A percentile compares a stretch with the other conserved stretches of the same genome.
phyloP scores from a whole-genome alignment of 2,888 invertebrate species.

The Teleogryllus oceanicus region DNA sequence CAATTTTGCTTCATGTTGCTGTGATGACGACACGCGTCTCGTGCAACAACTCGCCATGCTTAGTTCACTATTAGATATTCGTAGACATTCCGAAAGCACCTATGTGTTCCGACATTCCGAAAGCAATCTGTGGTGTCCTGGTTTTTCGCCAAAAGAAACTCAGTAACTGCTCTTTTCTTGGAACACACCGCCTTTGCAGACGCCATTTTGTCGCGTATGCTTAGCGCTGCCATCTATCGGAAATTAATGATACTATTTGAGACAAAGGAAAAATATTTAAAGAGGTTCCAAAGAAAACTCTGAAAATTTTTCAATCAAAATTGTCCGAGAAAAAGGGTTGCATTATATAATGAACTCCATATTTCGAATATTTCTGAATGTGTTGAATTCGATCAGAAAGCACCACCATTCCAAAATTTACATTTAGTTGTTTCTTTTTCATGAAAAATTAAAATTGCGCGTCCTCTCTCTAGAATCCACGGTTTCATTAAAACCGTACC shows the following conservation, averaged over 20 bases:
- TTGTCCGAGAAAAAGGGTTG: background rate
- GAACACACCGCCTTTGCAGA: conserved; percentile 19
- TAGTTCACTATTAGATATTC: background rate
- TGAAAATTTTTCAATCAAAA: background rate
- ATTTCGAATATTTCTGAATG: no score
- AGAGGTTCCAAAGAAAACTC: background rate
- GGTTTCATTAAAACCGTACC: no score
- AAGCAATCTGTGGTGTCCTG: background rate
- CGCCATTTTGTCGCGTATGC: background rate
- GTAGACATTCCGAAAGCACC: background rate
- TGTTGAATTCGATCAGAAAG: no score
- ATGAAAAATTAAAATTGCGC: no score
- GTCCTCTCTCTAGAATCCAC: no score
- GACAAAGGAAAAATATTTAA: background rate
- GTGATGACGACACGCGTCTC: background rate
- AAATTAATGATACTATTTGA: background rate
- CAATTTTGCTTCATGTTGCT: background rate
- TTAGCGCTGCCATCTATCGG: background rate
- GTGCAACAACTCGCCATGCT: conserved; percentile 7
- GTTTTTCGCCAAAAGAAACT: background rate
- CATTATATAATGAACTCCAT: background rate
- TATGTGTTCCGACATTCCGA: background rate
- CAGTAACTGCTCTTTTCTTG: background rate
- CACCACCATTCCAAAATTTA: no score
- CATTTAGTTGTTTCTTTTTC: no score